Base-by-base conservation (phyloP, 1,140 invertebrate genomes). In the Drosophila kanapiae region DNA sequence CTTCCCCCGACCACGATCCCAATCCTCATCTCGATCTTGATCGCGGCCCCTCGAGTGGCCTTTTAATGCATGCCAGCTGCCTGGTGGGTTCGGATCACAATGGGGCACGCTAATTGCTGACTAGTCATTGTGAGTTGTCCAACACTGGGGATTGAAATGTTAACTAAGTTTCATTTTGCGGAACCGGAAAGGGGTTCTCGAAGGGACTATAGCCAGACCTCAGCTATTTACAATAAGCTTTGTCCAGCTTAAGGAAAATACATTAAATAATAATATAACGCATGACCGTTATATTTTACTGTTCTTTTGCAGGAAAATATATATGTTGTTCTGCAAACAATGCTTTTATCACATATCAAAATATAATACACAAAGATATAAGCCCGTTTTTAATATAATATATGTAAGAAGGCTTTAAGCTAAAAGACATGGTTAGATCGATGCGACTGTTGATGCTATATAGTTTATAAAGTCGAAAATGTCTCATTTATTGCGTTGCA, bases 31-130 rank as follows among this genome's bases (percentile, higher is more conserved):
- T 76, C 57, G 42, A 69, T 78, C 72, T 76, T 58, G 49, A 61
- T 78, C 56, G 42, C 48, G 74, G 62, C 14, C 57, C 63, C 65
- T 77, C 61, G 58, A 75, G 64, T 76, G 58, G 67, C 75, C 53
- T 60, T 56, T 57, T 71, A 54, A 48, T 54, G 42, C 42, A 10
- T 29, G 31, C 65, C 80, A 84, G 69, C 85, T 90, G 85, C 54
- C 84, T 65, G 75, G 67, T 27, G 62, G 48, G 54, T 42, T 43
- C 58, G 49, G 16, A 59, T 58, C 71, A 88, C 81, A 86, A 86
- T 83, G 67, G 72, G 43, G 63, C 51, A 60, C 67, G 76, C 74
- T 88, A 87, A 87, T 88, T 87, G 83, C 84, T 84, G 84, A 84
- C 83, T 88, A 88, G 83, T 88, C 84, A 86, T 86, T 78, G 77